Base-by-base conservation (phyloP, 2,888 invertebrate genomes). In the Rapana venosa region DNA sequence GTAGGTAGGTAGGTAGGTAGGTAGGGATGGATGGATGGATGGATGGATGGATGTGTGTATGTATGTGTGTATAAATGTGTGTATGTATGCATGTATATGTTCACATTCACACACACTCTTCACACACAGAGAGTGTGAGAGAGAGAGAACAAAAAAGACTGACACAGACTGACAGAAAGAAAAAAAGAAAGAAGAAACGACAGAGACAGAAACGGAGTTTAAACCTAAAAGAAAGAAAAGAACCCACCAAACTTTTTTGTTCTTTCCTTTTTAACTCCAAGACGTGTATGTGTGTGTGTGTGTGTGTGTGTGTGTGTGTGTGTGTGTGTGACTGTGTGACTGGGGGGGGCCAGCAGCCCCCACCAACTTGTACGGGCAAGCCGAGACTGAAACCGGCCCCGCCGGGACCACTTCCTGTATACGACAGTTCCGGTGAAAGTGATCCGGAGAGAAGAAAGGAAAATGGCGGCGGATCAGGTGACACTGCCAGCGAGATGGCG, bases 381-480 rank as follows among this genome's bases (percentile, higher is more conserved):
- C 70, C 74, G 87, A 87, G 87, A 87, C 87, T 70, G 87, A 61
- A 87, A 87, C 87, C 87, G n/a, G 47, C 74, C 70, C 87, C n/a
- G 87, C 87, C 87, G 74, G 61, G 87, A 74, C 87, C 30, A 30
- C 87, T 87, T 87, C 87, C 86, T 66, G 86, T 70, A 35, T 32
- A 70, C 86, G 86, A 66, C 87, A 87, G 87, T 87, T 87, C 87
- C 87, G 87, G 87, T 32, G 87, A 74, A 87, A 35, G 74, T 36
- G 70, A 87, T 74, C 70, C 56, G 81, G 74, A 4, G 47, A 47
- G 61, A 87, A 61, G 61, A 87, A 87, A 70, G 70, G 66, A 87
- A 87, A 70, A 70, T 87, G 87, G 87, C 22, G 66, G 66, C 70
- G 87, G 87, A 35, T 87, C 70, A 36, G 70, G 30, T 87, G 58